Percentiles rank a stretch among this genome's conserved stretches.
Conservation (phyloP, 2,888 invertebrate species). For the Eutolmus rufibarbis region DNA sequence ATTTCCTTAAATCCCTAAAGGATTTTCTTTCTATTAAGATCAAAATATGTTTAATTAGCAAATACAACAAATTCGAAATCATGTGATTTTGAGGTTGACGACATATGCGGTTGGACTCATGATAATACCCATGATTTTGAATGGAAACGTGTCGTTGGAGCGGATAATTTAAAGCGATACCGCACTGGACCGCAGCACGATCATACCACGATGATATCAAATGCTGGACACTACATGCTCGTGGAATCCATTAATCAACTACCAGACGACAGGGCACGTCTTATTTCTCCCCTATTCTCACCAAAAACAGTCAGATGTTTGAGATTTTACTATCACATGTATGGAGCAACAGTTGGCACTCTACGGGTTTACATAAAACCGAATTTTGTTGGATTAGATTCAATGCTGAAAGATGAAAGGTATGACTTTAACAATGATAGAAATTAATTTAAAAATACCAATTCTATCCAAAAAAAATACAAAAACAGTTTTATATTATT, state of each 20-base stretch:
- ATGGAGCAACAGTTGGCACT: constrained; percentile 69
- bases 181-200: constrained; percentile 77
- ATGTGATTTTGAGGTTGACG: constrained; percentile 63
- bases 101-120: constrained; percentile 81
- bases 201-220: constrained; percentile 71
- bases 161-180: constrained; percentile 49
- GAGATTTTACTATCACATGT: constrained; percentile 82
- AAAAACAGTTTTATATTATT: constrained; percentile 65
- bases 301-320: constrained; percentile 66
- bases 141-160: constrained; percentile 72
- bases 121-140: constrained; percentile 75
- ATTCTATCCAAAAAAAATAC: too few species aligned
- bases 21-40: too few species aligned
- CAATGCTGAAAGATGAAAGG: too few species aligned
- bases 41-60: constrained; percentile 26
- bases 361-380: constrained; percentile 66
- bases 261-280: constrained; percentile 73
- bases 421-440: too few species aligned
- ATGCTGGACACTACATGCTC: constrained; percentile 81
- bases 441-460: too few species aligned
- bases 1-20: too few species aligned
- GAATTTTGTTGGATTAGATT: constrained; percentile 25
- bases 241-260: constrained; percentile 72
- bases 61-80: constrained; percentile 36
- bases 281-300: constrained; percentile 76